Conservation (phyloP, 2,113 vertebrate genomes). For the cattle (Bos taurus) region ARS-UCD2.0 NW_020192292.1:3483501-3484000, state of each 20-base stretch:
- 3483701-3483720: background rate
- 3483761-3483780: background rate
- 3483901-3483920: background rate
- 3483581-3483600: background rate
- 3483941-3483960: slow-evolving; percentile 9
- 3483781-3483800: background rate
- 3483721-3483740: background rate
- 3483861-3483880: background rate
- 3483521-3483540: background rate
- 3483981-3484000: background rate
- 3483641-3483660: background rate
- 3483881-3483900: background rate
- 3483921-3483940: background rate
- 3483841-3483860: background rate
- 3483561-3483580: background rate
- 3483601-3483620: background rate
- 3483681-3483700: background rate
- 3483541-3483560: background rate
- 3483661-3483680: background rate
- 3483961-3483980: slow-evolving; percentile 21
- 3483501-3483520: background rate
- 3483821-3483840: background rate
- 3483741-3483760: background rate
- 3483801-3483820: background rate
- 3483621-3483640: background rate